Percentiles rank a stretch among this genome's conserved stretches.
Evolutionary conservation across 2,113 vertebrate species (phyloP).

Genomic region (Clinocottus analis): DNA sequence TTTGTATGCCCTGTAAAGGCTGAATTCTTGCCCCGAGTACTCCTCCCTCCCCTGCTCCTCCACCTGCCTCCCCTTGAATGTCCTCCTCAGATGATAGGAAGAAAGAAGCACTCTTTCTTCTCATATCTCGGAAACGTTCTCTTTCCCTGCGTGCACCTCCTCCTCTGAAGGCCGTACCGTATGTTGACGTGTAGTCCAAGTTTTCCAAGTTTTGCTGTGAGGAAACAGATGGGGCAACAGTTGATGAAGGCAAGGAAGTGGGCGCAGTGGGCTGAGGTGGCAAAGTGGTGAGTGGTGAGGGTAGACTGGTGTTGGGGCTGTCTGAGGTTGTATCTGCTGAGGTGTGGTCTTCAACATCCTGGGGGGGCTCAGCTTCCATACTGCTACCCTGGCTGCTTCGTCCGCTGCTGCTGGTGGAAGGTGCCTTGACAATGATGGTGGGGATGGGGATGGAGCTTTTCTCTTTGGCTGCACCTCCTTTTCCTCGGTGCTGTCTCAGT

Average conservation of each 20-base stretch:
- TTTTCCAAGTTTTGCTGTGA: constrained; percentile 75
- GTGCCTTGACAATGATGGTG: constrained; percentile 93
- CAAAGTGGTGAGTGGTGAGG: constrained; percentile 82
- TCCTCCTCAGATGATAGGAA: constrained; percentile 91
- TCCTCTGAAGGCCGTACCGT: constrained; percentile 83
- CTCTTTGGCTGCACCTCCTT: constrained; percentile 78
- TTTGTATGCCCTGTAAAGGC: constrained; percentile 72
- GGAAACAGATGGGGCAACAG: constrained; percentile 50
- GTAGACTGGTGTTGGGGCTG: constrained; percentile 70
- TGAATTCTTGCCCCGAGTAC: constrained; percentile 59
- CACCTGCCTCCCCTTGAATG: constrained; percentile 76
- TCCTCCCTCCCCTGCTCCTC: constrained; percentile 59
- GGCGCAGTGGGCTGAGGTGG: constrained; percentile 77
- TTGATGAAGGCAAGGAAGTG: constrained; percentile 80
- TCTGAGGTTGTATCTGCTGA: constrained; percentile 54
- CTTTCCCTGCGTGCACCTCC: constrained; percentile 86
- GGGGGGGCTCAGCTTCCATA: constrained; percentile 84
- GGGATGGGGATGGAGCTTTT: constrained; percentile 95
- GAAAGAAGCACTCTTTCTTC: constrained; percentile 90
- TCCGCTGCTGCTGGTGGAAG: constrained; percentile 94
- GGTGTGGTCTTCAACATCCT: constrained; percentile 71
- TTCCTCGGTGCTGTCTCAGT: constrained; percentile 65
- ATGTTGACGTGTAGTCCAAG: constrained; percentile 87
- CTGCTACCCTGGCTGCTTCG: constrained; percentile 94
- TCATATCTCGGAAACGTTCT: constrained; percentile 90